Evolutionary conservation across 2,888 invertebrate genomes (phyloP).

Genomic region (Tuberolachnus salignus): DNA sequence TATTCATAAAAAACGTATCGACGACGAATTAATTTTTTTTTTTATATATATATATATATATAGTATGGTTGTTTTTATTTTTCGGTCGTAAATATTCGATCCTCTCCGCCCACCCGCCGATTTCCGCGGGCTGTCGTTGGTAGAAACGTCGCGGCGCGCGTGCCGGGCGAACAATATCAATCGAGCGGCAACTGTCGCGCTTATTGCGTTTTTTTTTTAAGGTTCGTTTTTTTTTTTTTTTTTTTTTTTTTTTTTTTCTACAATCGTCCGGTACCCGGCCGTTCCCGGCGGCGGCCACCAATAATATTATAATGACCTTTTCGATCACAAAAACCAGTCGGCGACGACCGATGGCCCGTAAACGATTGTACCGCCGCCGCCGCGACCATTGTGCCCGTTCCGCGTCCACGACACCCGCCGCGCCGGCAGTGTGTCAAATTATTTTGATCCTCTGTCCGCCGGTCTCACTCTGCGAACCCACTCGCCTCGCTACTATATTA

Average conservation of each 20-base stretch:
- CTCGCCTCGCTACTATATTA: too few relatives aligned
- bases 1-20: too few relatives aligned
- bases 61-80: too few relatives aligned
- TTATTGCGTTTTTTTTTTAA: background rate
- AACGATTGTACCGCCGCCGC: slow-evolving; percentile 9
- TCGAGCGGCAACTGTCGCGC: background rate
- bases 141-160: background rate
- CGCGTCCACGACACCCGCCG: background rate
- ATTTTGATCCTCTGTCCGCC: slow-evolving; percentile 18
- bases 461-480: background rate
- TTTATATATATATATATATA: too few relatives aligned
- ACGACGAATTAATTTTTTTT: too few relatives aligned
- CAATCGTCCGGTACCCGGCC: background rate
- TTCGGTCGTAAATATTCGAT: too few relatives aligned
- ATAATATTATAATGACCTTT: background rate
- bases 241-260: too few relatives aligned
- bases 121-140: background rate
- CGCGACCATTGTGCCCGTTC: slow-evolving; percentile 5
- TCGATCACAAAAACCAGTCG: slow-evolving; percentile 24
- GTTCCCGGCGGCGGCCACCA: too few relatives aligned
- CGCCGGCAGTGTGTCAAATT: slow-evolving; percentile 31
- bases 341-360: slow-evolving; percentile 28
- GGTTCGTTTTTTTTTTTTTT: too few relatives aligned
- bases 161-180: background rate
- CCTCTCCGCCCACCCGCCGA: too few relatives aligned